Conservation (phyloP, 2,888 invertebrate species). For the Odontocerum albicorne region DNA sequence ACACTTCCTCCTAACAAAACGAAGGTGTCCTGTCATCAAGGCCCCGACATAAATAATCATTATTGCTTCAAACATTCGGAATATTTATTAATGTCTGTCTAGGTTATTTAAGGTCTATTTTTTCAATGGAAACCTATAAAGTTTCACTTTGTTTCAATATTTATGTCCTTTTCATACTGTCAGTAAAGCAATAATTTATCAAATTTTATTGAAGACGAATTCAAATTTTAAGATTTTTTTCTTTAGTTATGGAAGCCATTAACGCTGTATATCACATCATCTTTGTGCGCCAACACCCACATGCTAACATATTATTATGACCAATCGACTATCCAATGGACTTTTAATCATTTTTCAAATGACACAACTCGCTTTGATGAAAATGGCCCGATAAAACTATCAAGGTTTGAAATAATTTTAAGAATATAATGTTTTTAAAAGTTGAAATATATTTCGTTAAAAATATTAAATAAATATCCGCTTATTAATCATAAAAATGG, state of each 20-base stretch:
- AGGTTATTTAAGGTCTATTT: background rate
- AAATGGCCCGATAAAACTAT: no score
- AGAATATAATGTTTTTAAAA: no score
- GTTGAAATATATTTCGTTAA: no score
- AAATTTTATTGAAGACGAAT: slow-evolving; percentile 21
- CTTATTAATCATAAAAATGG: no score
- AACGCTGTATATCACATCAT: slow-evolving; percentile 14
- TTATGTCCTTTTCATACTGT: slow-evolving; percentile 13
- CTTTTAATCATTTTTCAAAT: no score
- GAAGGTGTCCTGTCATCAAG: no score
- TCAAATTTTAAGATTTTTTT: slow-evolving; percentile 9
- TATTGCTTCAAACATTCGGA: background rate
- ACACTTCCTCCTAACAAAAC: no score
- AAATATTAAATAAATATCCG: no score
- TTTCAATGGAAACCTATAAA: background rate
- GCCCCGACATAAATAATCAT: background rate
- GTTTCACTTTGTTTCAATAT: slow-evolving; percentile 11
- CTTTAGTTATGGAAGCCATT: slow-evolving; percentile 11
- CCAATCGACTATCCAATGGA: no score
- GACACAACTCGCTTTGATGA: no score
- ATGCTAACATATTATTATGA: no score
- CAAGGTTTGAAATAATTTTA: no score
- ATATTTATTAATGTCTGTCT: background rate
- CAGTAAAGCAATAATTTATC: slow-evolving; percentile 23
- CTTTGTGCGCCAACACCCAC: slow-evolving; percentile 16